Percentiles rank a stretch among this genome's conserved stretches.
These are phyloP conservation scores for Salvelinus alpinus DNA, from an alignment of 2,113 vertebrate genomes.

Conservation along the genomic window DNA sequence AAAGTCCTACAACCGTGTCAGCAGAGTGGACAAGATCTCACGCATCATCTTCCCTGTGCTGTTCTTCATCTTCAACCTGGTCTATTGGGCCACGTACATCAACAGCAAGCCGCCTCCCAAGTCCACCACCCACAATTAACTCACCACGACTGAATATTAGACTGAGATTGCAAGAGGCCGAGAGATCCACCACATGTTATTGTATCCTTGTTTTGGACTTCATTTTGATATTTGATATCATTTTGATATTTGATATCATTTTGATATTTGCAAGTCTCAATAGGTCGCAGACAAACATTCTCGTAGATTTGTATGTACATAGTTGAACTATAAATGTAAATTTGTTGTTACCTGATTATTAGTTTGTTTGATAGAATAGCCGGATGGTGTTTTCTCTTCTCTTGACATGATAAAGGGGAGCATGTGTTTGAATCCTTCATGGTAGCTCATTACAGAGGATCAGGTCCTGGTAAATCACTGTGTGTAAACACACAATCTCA, in stretches of 20 bases:
- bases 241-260: too few species aligned
- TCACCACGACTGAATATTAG: slow-evolving; percentile 33
- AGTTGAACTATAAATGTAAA: slow-evolving; percentile 19
- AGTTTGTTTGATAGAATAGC: slow-evolving; percentile 47
- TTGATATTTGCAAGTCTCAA: slow-evolving; percentile 58
- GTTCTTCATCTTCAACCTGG: slow-evolving; percentile 98
- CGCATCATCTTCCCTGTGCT: slow-evolving; percentile 97
- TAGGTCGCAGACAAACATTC: slow-evolving; percentile 57
- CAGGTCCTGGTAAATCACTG: neutral
- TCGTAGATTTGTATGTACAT: slow-evolving; percentile 40
- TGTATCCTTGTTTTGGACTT: slow-evolving; percentile 31
- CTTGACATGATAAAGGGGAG: slow-evolving; percentile 47
- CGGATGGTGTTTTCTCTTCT: slow-evolving; percentile 51
- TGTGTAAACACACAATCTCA: neutral
- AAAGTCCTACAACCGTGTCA: slow-evolving; percentile 98
- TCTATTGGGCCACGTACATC: slow-evolving; percentile 97
- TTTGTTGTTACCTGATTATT: slow-evolving; percentile 50
- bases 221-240: slow-evolving; percentile 61
- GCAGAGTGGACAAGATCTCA: slow-evolving; percentile 99
- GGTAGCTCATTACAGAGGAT: slow-evolving; percentile 39
- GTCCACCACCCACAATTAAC: slow-evolving; percentile 88
- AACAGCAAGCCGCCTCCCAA: slow-evolving; percentile 95
- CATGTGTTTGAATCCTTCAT: slow-evolving; percentile 46
- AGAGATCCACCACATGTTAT: slow-evolving; percentile 49
- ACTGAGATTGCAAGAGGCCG: slow-evolving; percentile 43